Base-by-base conservation (phyloP, 1,140 invertebrate species). In the Drosophila sp. region DNA sequence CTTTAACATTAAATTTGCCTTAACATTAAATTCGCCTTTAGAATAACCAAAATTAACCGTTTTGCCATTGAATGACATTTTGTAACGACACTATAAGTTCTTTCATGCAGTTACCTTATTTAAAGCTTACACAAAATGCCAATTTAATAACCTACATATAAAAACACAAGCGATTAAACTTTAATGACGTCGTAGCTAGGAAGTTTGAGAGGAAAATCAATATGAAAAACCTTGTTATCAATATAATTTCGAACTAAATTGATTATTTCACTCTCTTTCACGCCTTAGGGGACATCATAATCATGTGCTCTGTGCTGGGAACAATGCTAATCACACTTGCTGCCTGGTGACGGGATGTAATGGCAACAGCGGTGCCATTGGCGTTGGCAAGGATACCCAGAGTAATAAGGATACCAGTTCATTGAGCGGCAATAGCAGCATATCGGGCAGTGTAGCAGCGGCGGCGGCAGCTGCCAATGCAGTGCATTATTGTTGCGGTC, bases 231-330 rank as follows among this genome's bases (percentile, higher is more conserved):
- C 23, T 10, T 50, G 23, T 50, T 50, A 50, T 50, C 44, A 27
- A 50, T 50, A 47, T 47, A 44, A 44, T 2, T 47, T 27, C 7
- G 4, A 50, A 27, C 44, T 25, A 25, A 50, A 50, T 50, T 50
- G 44, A 50, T 50, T 50, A 50, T 27, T 58, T 58, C 32, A 35
- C 5, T 54, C 29, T 27, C 33, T 17, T 44, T 0, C 4, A n/a
- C 62, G 30, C n/a, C 17, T 4, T 65, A 81, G 85, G 63, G 66
- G 76, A 17, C 86, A 91, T 58, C 90, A 91, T 65, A 80, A 89
- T 72, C 90, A 91, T 55, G 90, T 91, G 44, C 61, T 91, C 38
- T 91, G 90, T 47, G 80, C 90, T 8, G 90, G 90, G 2, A 84
- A 83, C 66, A 90, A 89, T 70, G 80, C 80, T 25, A 91, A 87